Evolutionary conservation across 2,888 invertebrate genomes (phyloP), one percentile per base, ranked within the genome.

Genomic region (Drosophila histrio): DNA sequence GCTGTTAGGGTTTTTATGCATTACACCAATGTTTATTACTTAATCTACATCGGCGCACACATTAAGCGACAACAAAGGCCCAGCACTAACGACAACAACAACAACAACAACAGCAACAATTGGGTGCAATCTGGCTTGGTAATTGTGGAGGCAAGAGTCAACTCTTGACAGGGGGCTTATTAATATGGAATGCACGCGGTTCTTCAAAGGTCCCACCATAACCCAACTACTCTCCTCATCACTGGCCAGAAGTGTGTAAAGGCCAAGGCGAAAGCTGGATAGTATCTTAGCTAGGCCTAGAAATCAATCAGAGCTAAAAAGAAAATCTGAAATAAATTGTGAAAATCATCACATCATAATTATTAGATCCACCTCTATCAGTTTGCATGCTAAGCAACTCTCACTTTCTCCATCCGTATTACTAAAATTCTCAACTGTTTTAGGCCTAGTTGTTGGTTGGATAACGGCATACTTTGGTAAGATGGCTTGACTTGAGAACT

Each of bases 1-100:
- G 36, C 53, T 54, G 59, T 62, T 43, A 72, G 77, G 64, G 71
- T 80, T 77, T 69, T 59, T 52, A 66, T 67, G 76, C 60, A 70
- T 63, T 79, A 77, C 64, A 58, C 54, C 66, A 63, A 61, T 47
- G 61, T 80, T 72, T 82, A 87, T 82, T 82, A 72, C 85, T 85
- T 78, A 67, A 84, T 82, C 72, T 61, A 69, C 69, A 64, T 53
- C 53, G 57, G 28, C 39, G 67, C 50, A 50, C 61, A 63, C 65
- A 80, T 71, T 71, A 71, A 39, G 60, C 65, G 65, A 61, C 52
- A 71, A 59, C 59, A 76, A 65, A 58, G 54, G 21, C 24, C 21
- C 21, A 50, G 8, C 13, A 44, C 17, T 19, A 19, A 9, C 19
- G 19, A 13, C 11, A 44, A 44, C 9, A 1, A 9, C 7, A 11